phyloP scores from a whole-genome alignment of 2,113 vertebrate genomes.

The Mobula hypostoma region DNA sequence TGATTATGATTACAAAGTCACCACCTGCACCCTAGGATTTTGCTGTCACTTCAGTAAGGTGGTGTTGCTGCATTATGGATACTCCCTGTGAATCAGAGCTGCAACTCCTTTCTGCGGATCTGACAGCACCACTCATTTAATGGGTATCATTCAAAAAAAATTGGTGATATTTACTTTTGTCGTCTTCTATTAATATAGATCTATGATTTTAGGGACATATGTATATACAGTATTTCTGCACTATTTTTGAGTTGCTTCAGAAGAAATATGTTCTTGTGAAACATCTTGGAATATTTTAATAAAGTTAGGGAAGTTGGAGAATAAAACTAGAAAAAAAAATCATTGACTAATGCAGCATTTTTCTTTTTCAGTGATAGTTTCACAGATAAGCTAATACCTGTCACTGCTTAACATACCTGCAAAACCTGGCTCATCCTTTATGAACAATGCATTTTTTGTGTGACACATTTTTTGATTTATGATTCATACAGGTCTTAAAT shows the following conservation, averaged over 20 bases:
- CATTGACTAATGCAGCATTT: not conserved
- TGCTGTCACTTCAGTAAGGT: not conserved
- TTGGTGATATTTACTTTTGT: not conserved
- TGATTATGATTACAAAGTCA: constrained; percentile 6
- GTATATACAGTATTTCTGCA: not conserved
- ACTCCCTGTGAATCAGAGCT: constrained; percentile 10
- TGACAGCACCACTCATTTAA: not conserved
- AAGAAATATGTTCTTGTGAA: not conserved
- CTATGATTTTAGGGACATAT: not conserved
- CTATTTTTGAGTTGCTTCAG: not conserved
- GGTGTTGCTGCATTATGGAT: not conserved
- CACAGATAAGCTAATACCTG: not conserved
- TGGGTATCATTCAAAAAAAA: not conserved
- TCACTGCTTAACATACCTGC: constrained; percentile 8
- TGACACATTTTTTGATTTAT: not conserved
- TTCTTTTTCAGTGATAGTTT: not conserved
- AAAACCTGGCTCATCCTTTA: not conserved
- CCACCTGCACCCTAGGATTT: not conserved
- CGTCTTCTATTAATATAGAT: not conserved
- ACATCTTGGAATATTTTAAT: not conserved
- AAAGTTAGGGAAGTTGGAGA: not conserved
- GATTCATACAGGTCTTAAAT: not conserved
- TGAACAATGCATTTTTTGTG: not conserved
- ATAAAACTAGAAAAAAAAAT: not conserved
- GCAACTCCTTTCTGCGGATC: not conserved